A percentile compares a stretch with the other conserved stretches of the same genome.
phyloP scores from a whole-genome alignment of 92 coral and sea anemone genomes.

The Galaxea fascicularis region DNA sequence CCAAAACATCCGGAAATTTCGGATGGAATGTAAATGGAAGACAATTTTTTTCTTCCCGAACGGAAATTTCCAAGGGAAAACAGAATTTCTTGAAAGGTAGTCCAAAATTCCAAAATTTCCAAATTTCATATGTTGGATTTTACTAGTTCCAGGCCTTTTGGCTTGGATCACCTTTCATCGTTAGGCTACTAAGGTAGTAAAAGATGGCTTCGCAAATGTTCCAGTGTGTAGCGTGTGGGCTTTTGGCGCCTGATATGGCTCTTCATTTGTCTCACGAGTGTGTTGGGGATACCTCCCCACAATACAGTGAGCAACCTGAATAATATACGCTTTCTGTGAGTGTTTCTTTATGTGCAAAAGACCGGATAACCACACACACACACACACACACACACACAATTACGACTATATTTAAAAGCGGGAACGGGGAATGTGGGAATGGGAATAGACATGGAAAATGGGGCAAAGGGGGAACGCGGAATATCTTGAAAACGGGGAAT shows the following conservation, averaged over 20 bases:
- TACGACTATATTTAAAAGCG: too few relatives aligned
- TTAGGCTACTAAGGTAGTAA: conserved; percentile 1
- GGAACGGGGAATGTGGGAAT: too few relatives aligned
- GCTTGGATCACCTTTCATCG: conserved; percentile 13
- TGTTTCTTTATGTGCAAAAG: conserved; percentile 17
- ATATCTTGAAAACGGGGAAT: too few relatives aligned
- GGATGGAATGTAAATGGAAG: too few relatives aligned
- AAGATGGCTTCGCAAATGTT: conserved; percentile 21
- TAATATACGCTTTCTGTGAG: conserved; percentile 22
- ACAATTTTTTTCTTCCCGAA: too few relatives aligned
- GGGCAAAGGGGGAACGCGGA: too few relatives aligned
- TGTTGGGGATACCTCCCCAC: conserved; percentile 8
- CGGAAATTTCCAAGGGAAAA: too few relatives aligned
- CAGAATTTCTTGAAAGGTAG: too few relatives aligned
- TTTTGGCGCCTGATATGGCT: background rate
- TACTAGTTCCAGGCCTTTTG: conserved; percentile 17
- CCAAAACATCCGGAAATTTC: too few relatives aligned
- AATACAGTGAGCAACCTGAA: conserved; percentile 3
- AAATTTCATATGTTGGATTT: conserved; percentile 3
- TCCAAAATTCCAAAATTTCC: too few relatives aligned
- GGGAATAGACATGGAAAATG: too few relatives aligned
- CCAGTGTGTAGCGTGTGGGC: conserved; percentile 13
- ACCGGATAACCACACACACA: conserved; percentile 4
- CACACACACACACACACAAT: background rate
- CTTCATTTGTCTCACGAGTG: conserved; percentile 6